phyloP scores from a whole-genome alignment of 2,888 invertebrate species.

The Cheilosia grossa region DNA sequence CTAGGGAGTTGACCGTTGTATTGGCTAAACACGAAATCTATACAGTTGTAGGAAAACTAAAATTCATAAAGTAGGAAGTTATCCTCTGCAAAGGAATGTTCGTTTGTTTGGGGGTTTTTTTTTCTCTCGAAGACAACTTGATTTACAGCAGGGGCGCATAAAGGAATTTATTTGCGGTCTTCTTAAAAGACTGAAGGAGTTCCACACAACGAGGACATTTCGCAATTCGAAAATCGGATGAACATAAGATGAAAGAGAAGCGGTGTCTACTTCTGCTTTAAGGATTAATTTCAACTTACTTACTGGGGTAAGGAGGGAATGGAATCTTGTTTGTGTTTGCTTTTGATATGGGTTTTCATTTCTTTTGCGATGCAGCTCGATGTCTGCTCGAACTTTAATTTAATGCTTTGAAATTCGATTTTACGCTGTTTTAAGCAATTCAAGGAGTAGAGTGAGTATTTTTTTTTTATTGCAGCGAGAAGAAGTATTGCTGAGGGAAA shows the following conservation, averaged over 20 bases:
- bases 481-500: neutral
- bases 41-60: conserved; percentile 11
- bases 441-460: conserved; percentile 3
- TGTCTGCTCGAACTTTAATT: conserved; percentile 44
- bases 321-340: conserved; percentile 44
- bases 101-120: conserved; percentile 58
- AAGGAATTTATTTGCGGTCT: conserved; percentile 63
- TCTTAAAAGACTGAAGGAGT: conserved; percentile 24
- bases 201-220: conserved; percentile 26
- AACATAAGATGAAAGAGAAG: conserved; percentile 50
- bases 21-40: conserved; percentile 65
- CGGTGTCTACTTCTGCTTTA: conserved; percentile 61
- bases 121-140: conserved; percentile 44
- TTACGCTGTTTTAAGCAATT: conserved; percentile 64
- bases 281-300: conserved; percentile 61
- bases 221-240: conserved; percentile 45
- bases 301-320: conserved; percentile 17
- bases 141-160: conserved; percentile 49
- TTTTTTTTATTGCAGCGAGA: neutral
- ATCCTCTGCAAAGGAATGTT: conserved; percentile 44
- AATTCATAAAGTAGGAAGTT: conserved; percentile 22
- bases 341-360: conserved; percentile 27
- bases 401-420: conserved; percentile 66
- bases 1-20: conserved; percentile 16
- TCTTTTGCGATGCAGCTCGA: conserved; percentile 5